Base-by-base conservation (phyloP, 2,888 invertebrate genomes). In the Xestia ashworthii region DNA sequence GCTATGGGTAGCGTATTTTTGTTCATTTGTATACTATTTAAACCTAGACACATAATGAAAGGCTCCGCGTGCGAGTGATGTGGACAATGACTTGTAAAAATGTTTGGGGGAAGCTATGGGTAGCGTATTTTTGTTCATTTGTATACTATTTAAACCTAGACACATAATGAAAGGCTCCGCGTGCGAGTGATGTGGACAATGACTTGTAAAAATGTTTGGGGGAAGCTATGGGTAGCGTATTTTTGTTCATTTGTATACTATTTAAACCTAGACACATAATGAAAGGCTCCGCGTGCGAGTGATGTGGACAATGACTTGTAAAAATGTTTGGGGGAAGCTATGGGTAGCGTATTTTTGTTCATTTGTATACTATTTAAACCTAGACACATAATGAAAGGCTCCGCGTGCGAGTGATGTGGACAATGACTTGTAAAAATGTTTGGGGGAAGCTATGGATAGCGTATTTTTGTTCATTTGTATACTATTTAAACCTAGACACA, bases 271-370 rank as follows among this genome's bases (percentile, higher is more conserved):
- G 22, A 64, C 41, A 41, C 22, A 22, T 12, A 64, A 55, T n/a
- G n/a, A n/a, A n/a, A n/a, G n/a, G n/a, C n/a, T n/a, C n/a, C 69
- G 74, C 65, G 70, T 71, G 79, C 58, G 69, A 71, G 66, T 75
- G 38, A 41, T 58, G 48, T 70, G 65, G 41, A 62, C 44, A 50
- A 55, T 16, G 44, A 55, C 2, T 41, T 22, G 53, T 44, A 66
- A 14, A 65, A n/a, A 48, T 50, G 5, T n/a, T 72, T 71, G 12
- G 9, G 22, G 25, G 32, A 46, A 38, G 22, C 5, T 8, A 25
- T 25, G 12, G 6, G n/a, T 32, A 46, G 5, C 19, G 11, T 64
- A 41, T 72, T 12, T 22, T 6, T 25, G 2, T 73, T 55, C 19
- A 14, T 22, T 66, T 53, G 25, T 22, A 14, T 55, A 9, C 44